These are phyloP conservation scores for Tyrophagus putrescentiae DNA, from an alignment of 1,140 invertebrate genomes.

Conservation along the genomic window DNA sequence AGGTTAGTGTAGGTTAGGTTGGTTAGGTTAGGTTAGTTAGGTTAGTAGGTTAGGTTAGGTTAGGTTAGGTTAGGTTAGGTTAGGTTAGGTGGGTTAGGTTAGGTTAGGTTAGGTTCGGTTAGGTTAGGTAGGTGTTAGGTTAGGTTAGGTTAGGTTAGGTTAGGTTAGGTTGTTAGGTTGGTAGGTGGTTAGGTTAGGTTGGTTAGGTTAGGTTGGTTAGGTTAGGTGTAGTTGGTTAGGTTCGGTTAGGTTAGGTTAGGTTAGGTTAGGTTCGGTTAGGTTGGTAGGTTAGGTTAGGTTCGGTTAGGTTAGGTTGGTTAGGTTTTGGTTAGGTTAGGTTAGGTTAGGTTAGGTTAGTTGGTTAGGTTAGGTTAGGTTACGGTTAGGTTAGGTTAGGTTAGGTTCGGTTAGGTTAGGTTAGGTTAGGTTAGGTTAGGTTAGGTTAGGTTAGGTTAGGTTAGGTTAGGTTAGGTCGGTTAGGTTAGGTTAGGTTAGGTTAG, in stretches of 20 bases:
- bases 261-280: conserved; percentile 26
- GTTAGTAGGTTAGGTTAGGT: conserved; percentile 31
- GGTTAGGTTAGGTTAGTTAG: conserved; percentile 29
- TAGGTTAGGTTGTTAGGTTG: conserved; percentile 27
- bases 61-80: conserved; percentile 29
- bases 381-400: conserved; percentile 27
- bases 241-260: conserved; percentile 24
- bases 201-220: conserved; percentile 27
- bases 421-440: conserved; percentile 24
- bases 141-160: conserved; percentile 29
- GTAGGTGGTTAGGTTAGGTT: conserved; percentile 28
- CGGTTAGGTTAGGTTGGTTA: conserved; percentile 27
- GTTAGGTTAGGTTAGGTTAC: conserved; percentile 27
- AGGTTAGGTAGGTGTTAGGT: conserved; percentile 29
- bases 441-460: conserved; percentile 28
- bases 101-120: conserved; percentile 28
- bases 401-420: no score
- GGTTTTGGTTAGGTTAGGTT: conserved; percentile 24
- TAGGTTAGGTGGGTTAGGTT: conserved; percentile 32
- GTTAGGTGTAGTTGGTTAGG: conserved; percentile 27
- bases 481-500: conserved; percentile 26
- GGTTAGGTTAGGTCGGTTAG: conserved; percentile 29
- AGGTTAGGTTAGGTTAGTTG: conserved; percentile 26
- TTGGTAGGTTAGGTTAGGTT: conserved; percentile 26
- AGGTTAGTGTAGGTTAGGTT: conserved; percentile 28